A percentile compares a stretch with the other conserved stretches of the same genome.
Conservation (phyloP, 1,140 invertebrate genomes). For the Hesperophylax magnus region DNA sequence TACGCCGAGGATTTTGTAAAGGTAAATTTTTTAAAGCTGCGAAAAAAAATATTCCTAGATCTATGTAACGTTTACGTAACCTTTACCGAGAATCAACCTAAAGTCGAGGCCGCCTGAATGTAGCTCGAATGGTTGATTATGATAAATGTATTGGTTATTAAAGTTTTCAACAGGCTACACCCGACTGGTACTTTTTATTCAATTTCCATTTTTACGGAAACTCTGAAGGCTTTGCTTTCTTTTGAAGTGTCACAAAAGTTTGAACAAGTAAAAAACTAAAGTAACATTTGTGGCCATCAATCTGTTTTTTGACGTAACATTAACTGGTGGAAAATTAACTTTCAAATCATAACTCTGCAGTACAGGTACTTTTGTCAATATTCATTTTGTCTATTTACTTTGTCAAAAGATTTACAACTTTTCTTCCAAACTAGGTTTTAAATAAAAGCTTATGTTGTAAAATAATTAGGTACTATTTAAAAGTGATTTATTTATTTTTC, state of each 20-base stretch:
- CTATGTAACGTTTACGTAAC: too few relatives aligned
- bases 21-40: too few relatives aligned
- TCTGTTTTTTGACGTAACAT: slow-evolving; percentile 4
- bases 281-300: slow-evolving; percentile 13
- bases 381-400: too few relatives aligned
- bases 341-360: neutral
- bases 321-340: neutral
- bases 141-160: slow-evolving; percentile 8
- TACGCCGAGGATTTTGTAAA: too few relatives aligned
- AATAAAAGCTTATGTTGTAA: too few relatives aligned
- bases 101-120: neutral
- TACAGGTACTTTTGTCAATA: too few relatives aligned
- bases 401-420: too few relatives aligned
- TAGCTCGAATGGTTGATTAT: neutral
- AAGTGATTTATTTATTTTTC: too few relatives aligned
- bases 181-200: neutral
- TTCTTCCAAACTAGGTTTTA: too few relatives aligned
- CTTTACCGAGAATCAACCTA: too few relatives aligned
- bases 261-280: neutral
- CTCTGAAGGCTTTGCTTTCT: neutral
- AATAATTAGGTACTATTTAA: too few relatives aligned
- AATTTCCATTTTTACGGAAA: neutral
- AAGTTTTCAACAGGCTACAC: slow-evolving; percentile 5
- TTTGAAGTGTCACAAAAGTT: neutral
- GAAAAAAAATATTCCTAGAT: too few relatives aligned